A percentile compares a stretch with the other conserved stretches of the same genome.
Evolutionary conservation across 2,113 vertebrate species (phyloP).

Genomic region (Aphelocoma coerulescens): DNA sequence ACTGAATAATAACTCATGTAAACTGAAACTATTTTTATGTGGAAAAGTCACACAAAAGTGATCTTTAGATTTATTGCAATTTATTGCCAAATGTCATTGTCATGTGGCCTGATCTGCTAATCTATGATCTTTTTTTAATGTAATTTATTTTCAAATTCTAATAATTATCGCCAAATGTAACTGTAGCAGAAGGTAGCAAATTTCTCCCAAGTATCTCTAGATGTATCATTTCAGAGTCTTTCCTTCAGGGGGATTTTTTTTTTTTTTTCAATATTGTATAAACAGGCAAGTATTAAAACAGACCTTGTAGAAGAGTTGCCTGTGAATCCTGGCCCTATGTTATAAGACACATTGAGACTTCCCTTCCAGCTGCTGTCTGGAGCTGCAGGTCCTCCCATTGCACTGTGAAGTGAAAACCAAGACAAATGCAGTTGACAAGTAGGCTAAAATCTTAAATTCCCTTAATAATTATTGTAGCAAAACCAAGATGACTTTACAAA

Average conservation of each 20-base stretch:
- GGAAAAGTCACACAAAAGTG: neutral
- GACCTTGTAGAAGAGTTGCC: conserved; percentile 72
- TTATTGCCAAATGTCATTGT: neutral
- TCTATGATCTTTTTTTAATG: neutral
- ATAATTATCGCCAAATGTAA: neutral
- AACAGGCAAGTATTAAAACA: neutral
- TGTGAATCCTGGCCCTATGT: conserved; percentile 86
- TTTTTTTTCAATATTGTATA: neutral
- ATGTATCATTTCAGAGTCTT: neutral
- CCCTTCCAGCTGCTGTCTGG: conserved; percentile 89
- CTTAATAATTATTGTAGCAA: neutral
- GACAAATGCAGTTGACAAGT: neutral
- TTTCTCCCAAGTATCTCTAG: neutral
- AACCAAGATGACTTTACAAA: neutral
- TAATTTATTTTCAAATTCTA: neutral
- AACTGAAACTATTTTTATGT: neutral
- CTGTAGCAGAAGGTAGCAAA: neutral
- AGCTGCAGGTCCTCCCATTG: conserved; percentile 81
- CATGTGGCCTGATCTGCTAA: neutral
- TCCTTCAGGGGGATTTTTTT: neutral
- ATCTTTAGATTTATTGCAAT: neutral
- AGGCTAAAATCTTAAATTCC: neutral
- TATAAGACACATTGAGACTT: conserved; percentile 84
- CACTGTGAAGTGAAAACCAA: conserved; percentile 67
- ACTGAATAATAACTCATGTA: neutral